Percentiles rank a stretch among this genome's conserved stretches.
Conservation (phyloP, 1,140 invertebrate species). For the Ruditapes philippinarum region DNA sequence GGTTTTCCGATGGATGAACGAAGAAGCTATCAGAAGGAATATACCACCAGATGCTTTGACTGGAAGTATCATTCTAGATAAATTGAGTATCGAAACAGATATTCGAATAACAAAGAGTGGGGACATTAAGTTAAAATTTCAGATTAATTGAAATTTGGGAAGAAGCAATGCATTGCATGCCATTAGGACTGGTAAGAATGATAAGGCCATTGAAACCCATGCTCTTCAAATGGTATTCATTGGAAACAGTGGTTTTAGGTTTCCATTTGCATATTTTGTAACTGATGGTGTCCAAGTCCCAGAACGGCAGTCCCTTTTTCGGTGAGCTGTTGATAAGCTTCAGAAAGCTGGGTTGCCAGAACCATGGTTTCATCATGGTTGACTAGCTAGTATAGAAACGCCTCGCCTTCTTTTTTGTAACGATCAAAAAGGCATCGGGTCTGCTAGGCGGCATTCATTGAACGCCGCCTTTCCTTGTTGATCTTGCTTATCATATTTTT, state of each 20-base stretch:
- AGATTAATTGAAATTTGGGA: background rate
- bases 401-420: too few species aligned
- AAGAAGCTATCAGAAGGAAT: background rate
- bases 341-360: constrained; percentile 26
- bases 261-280: constrained; percentile 35
- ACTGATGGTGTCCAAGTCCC: background rate
- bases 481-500: too few species aligned
- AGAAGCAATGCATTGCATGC: background rate
- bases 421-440: too few species aligned
- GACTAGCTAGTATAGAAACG: too few species aligned
- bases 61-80: constrained; percentile 31
- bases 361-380: too few species aligned
- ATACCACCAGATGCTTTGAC: background rate
- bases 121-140: background rate
- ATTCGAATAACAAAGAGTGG: constrained; percentile 30
- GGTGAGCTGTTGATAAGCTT: background rate
- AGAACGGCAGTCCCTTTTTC: background rate
- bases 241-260: constrained; percentile 8
- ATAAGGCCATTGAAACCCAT: background rate
- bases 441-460: too few species aligned
- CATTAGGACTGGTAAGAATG: background rate
- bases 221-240: constrained; percentile 21
- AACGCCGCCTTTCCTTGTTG: too few species aligned
- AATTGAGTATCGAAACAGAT: constrained; percentile 33
- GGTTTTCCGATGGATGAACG: constrained; percentile 31